A percentile compares a stretch with the other conserved stretches of the same genome.
phyloP scores from a whole-genome alignment of 2,113 vertebrate genomes.

The Chitala chitala region DNA sequence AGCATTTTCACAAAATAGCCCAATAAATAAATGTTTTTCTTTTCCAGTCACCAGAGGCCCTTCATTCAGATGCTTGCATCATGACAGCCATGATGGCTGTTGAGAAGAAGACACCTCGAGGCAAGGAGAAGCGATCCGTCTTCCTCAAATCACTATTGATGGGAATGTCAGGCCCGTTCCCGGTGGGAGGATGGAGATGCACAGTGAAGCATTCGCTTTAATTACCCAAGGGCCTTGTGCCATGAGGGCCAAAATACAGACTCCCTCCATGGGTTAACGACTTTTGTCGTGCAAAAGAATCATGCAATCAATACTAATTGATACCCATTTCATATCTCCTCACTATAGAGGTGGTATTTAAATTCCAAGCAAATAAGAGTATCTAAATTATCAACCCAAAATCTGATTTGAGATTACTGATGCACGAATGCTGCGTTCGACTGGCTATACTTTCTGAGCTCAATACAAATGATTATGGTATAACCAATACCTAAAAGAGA shows the following conservation, averaged over 20 bases:
- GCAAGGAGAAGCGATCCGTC: slow-evolving; percentile 54
- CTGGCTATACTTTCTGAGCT: not conserved
- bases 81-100: not conserved
- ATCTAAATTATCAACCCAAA: too few species aligned
- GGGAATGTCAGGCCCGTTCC: slow-evolving; percentile 56
- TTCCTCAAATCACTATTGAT: slow-evolving; percentile 65
- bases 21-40: too few species aligned
- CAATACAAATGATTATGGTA: not conserved
- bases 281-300: too few species aligned
- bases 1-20: too few species aligned
- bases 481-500: not conserved
- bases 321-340: too few species aligned
- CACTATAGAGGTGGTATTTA: too few species aligned
- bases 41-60: not conserved
- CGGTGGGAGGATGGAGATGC: slow-evolving; percentile 47
- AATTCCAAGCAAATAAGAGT: too few species aligned
- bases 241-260: not conserved
- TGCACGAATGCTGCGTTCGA: not conserved
- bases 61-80: too few species aligned
- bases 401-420: too few species aligned
- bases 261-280: not conserved
- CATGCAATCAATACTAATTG: too few species aligned
- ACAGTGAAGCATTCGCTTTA: slow-evolving; percentile 56
- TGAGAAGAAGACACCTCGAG: slow-evolving; percentile 23
- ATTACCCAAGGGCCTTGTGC: slow-evolving; percentile 48